These are phyloP conservation scores for Prionailurus bengalensis DNA, from an alignment of 2,113 vertebrate species.

Conservation along the genomic window DNA sequence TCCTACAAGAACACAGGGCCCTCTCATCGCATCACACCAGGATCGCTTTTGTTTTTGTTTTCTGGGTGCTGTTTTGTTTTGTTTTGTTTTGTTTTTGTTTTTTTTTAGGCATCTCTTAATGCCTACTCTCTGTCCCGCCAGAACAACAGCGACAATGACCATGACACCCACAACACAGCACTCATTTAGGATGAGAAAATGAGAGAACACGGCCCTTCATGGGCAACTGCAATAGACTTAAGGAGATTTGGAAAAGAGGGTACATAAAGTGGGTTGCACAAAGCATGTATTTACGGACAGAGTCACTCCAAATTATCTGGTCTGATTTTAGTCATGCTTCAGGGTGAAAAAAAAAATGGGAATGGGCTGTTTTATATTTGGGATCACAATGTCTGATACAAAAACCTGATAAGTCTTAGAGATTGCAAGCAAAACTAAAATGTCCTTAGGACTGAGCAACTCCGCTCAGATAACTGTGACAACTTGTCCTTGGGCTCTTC, in stretches of 20 bases:
- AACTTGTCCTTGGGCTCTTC: neutral
- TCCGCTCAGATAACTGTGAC: neutral
- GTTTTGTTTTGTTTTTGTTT: neutral
- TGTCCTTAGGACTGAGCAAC: neutral
- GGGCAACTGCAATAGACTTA: neutral
- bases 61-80: neutral
- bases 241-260: neutral
- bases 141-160: neutral
- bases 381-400: neutral
- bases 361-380: neutral
- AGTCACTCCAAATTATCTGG: neutral
- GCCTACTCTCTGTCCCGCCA: neutral
- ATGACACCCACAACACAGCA: rapidly evolving
- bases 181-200: neutral
- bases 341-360: neutral
- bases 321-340: neutral
- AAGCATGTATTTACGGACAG: neutral
- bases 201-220: neutral
- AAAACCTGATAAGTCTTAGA: neutral
- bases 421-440: neutral
- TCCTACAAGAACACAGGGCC: neutral
- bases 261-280: neutral
- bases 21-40: neutral
- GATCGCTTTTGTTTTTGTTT: neutral
- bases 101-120: neutral